Evolutionary conservation across 1,140 invertebrate genomes (phyloP).

Genomic region (Melanaphis sacchari): DNA sequence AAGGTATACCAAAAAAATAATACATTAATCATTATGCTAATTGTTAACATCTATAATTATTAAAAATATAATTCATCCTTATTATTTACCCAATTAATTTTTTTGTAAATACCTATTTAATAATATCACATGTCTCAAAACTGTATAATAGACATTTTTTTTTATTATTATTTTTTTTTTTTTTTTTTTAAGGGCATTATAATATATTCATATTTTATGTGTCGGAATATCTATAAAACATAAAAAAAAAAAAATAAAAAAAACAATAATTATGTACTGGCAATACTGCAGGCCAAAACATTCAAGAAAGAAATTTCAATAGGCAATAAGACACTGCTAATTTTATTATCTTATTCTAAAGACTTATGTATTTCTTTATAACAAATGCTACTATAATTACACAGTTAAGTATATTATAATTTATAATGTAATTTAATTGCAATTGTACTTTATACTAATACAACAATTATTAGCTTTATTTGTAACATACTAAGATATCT

Average conservation of each 20-base stretch:
- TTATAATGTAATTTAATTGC: too few relatives aligned
- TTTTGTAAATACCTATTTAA: neutral
- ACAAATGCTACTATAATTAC: too few relatives aligned
- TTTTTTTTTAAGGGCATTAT: neutral
- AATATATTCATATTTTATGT: neutral
- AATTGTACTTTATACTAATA: too few relatives aligned
- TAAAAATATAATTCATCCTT: conserved; percentile 7
- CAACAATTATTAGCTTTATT: too few relatives aligned
- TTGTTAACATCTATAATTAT: neutral
- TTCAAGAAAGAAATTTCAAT: neutral
- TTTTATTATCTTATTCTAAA: too few relatives aligned
- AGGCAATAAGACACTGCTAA: too few relatives aligned
- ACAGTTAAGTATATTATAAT: too few relatives aligned
- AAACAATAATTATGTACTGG: neutral
- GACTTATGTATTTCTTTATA: too few relatives aligned
- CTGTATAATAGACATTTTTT: neutral
- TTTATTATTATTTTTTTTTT: too few relatives aligned
- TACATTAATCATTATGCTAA: neutral
- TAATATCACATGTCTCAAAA: neutral
- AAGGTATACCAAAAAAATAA: neutral
- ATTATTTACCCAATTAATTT: neutral
- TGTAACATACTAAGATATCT: too few relatives aligned
- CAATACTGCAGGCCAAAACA: neutral
- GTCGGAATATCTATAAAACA: neutral
- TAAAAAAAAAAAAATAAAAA: neutral